These are phyloP conservation scores for Falco punctatus DNA, from an alignment of 2,113 vertebrate genomes.

Conservation along the genomic window DNA sequence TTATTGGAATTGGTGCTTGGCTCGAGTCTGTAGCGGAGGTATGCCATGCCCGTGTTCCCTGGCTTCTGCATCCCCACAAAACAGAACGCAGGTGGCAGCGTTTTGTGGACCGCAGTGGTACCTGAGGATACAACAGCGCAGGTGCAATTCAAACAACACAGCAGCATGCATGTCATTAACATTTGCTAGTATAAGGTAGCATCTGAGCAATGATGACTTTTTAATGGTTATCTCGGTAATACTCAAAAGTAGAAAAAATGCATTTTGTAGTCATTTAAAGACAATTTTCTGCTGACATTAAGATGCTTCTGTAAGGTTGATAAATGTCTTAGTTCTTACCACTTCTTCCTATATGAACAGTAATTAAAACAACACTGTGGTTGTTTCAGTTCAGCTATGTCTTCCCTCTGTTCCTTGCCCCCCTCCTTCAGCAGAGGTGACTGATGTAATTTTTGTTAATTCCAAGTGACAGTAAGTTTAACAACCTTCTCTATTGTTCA, in stretches of 20 bases:
- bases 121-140: neutral
- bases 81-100: neutral
- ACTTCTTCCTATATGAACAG: neutral
- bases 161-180: neutral
- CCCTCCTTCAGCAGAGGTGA: neutral
- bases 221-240: neutral
- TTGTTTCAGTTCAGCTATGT: neutral
- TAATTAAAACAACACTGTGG: slow-evolving; percentile 9
- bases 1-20: neutral
- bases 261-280: slow-evolving; percentile 38
- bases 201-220: slow-evolving; percentile 11
- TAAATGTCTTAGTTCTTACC: neutral
- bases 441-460: neutral
- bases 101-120: neutral
- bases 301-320: slow-evolving; percentile 1
- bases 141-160: neutral
- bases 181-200: neutral
- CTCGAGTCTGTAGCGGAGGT: fast-evolving
- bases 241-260: neutral
- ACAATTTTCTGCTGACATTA: slow-evolving; percentile 14
- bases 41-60: neutral
- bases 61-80: neutral
- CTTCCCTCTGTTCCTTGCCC: neutral
- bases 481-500: neutral
- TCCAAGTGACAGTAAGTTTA: neutral